Evolutionary conservation across 2,113 vertebrate species (phyloP), one percentile per base, ranked within the genome.

Genomic region (Calonectris borealis): DNA sequence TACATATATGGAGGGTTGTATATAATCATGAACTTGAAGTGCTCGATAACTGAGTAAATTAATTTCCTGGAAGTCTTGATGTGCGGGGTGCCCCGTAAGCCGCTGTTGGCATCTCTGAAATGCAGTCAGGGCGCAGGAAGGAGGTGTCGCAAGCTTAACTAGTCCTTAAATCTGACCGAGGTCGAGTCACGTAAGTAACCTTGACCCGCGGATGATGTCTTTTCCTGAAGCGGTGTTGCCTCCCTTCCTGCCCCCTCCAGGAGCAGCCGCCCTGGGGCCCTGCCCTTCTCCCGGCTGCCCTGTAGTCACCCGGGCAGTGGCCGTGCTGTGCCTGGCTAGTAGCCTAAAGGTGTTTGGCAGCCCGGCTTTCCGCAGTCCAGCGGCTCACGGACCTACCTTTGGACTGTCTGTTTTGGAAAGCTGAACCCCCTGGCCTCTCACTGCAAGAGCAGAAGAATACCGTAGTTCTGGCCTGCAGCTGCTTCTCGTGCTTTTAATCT

Each of bases 1-100:
- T 24, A 8, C 7, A 1, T 16, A 2, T 3, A 0, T 8, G 22
- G 22, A 36, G 55, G 3, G 20, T 5, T 71, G 22, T 17, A 1
- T 18, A 1, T 13, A 16, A 34, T 29, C 4, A 0, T 11, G 13
- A 17, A 4, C 7, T 31, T 16, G 1, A 13, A 36, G 49, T 21
- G 36, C 9, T 46, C 29, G 4, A 10, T 17, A 29, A 40, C n/a
- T 0, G 15, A n/a, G 38, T 12, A 15, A 25, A 8, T 36, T 2
- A 4, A 8, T 19, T 58, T 12, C 69, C 42, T 42, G 64, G 68
- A 19, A 52, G 70, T 4, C 22, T 7, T 3, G 66, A 49, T 6
- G n/a, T 5, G 29, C 1, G 20, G 66, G 46, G 10, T 26, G 61
- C 52, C 38, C 25, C 4, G 4, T 4, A 7, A 49, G 32, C 12